Base-by-base conservation (phyloP, 2,113 vertebrate species). In the Willisornis vidua region DNA sequence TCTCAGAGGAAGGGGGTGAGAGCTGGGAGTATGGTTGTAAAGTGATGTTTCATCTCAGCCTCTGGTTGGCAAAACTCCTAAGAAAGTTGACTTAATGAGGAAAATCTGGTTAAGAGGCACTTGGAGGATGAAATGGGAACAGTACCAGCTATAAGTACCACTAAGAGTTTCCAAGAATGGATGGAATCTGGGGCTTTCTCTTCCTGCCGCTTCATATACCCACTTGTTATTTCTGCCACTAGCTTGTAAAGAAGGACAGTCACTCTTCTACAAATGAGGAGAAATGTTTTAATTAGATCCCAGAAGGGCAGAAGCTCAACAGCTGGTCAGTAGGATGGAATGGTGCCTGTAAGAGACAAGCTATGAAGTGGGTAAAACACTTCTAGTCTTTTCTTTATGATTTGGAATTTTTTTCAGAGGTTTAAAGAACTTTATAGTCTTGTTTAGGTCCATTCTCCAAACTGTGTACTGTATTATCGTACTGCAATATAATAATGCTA, bases 301-400 rank as follows among this genome's bases (percentile, higher is more conserved):
- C 41, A 80, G 51, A 91, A 93, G 75, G 63, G 14, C 82, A 86
- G 94, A 93, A 83, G 79, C 75, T 79, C 85, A 91, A 73, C 63
- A 93, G 51, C 62, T 92, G 72, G 3, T 90, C 41, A 74, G 49
- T 92, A 76, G 94, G 82, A 31, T 92, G 59, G 39, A 80, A 74
- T 66, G 51, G 18, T 91, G 23, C 29, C 67, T 77, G n/a, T 76
- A 83, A 90, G 86, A 66, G 78, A 93, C 61, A 83, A 83, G 25
- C 78, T 88, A 82, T 58, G 67, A 86, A 51, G 46, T 74, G 41
- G 51, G 72, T 31, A 83, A 74, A 90, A 55, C 12, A 48, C 15
- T 73, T 91, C 54, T 14, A 43, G 25, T 7, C 29, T 89, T 82
- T 73, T 59, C 57, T 82, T 65, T 4, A 15, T 80, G 72, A 22